Conservation (phyloP, 2,888 invertebrate genomes). For the Dryocosmus kuriphilus region DNA sequence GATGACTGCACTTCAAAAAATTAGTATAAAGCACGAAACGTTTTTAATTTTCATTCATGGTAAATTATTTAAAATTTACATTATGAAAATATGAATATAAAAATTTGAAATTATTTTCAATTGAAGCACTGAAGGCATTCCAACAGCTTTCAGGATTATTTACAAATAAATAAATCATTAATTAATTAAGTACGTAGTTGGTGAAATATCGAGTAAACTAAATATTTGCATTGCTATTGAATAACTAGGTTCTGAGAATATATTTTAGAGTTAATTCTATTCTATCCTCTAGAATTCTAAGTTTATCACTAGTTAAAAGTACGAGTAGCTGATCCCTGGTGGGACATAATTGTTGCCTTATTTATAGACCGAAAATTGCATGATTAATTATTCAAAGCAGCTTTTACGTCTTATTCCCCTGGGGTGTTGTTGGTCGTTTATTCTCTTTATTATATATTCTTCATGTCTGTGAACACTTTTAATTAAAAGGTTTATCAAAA, state of each 20-base stretch:
- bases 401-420: conserved; percentile 26
- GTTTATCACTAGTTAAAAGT: background rate
- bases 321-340: background rate
- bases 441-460: conserved; percentile 9
- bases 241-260: background rate
- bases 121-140: background rate
- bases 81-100: background rate
- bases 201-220: background rate
- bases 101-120: background rate
- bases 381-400: conserved; percentile 32
- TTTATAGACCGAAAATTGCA: conserved; percentile 33
- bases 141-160: background rate
- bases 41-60: too few species aligned
- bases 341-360: conserved; percentile 27
- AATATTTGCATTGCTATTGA: background rate
- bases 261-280: background rate
- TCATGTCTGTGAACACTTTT: background rate
- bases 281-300: too few species aligned
- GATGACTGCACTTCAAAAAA: too few species aligned
- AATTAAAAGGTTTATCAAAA: background rate
- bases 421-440: background rate
- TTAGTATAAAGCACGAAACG: too few species aligned
- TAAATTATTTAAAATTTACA: too few species aligned
- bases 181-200: background rate
- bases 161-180: background rate